These are phyloP conservation scores for Rhinogobius similis DNA, from an alignment of 2,113 vertebrate species.

Conservation along the genomic window DNA sequence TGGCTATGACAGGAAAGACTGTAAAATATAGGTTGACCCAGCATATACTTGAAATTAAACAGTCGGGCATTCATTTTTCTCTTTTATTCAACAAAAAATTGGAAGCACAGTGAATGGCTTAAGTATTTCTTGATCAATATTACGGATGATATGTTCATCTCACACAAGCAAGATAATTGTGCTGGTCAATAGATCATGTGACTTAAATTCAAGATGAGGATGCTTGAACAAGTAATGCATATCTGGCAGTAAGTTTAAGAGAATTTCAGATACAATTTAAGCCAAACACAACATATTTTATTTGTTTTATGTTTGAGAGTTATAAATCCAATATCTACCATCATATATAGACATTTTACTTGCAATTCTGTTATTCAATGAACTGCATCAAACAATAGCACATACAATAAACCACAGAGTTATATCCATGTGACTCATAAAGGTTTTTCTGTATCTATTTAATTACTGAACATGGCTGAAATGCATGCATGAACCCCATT, in stretches of 20 bases:
- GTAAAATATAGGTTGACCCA: no score
- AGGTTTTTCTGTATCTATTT: conserved; percentile 3
- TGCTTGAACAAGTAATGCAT: not conserved
- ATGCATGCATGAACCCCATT: conserved; percentile 14
- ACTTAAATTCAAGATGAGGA: no score
- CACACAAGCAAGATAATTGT: no score
- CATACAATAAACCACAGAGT: not conserved
- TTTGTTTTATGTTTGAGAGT: not conserved
- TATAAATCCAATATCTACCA: not conserved
- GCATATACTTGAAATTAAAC: no score
- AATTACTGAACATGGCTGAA: conserved; percentile 19
- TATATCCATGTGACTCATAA: not conserved
- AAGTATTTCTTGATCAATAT: not conserved
- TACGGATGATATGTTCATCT: not conserved
- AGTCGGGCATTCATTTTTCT: not conserved
- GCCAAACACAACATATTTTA: no score
- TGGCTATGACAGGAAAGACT: no score
- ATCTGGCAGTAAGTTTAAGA: not conserved
- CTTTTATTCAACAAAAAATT: not conserved
- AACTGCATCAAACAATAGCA: not conserved
- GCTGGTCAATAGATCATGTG: no score
- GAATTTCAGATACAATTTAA: no score
- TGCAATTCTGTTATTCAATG: no score
- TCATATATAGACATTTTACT: no score
- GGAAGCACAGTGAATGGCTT: not conserved